A percentile compares a stretch with the other conserved stretches of the same genome.
These are phyloP conservation scores for Lemur catta DNA, from an alignment of 2,797 vertebrate genomes.

Conservation along the genomic window DNA sequence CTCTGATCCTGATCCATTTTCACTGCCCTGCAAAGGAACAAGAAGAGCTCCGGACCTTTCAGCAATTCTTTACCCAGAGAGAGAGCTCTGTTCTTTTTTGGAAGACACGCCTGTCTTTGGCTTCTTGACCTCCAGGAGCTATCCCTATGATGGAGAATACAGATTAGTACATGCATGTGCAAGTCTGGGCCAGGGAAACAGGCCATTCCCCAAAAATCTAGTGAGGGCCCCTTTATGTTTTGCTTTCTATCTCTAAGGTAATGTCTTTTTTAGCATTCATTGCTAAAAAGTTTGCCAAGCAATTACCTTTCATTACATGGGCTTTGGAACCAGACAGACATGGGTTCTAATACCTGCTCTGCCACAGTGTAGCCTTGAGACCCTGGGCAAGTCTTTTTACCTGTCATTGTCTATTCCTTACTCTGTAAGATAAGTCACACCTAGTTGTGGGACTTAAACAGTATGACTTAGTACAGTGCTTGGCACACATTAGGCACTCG, in stretches of 20 bases:
- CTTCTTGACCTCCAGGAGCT: background rate
- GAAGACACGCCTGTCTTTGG: conserved; percentile 3
- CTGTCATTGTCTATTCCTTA: background rate
- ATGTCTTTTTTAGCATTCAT: background rate
- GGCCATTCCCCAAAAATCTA: background rate
- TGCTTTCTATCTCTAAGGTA: background rate
- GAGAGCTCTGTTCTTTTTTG: background rate
- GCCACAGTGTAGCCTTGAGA: background rate
- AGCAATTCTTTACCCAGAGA: background rate
- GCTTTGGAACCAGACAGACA: background rate
- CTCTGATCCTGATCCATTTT: background rate
- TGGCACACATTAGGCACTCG: background rate
- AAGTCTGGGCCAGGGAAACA: background rate
- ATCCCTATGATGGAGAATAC: background rate
- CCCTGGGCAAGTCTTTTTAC: background rate
- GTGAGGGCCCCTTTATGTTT: background rate
- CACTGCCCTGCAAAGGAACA: background rate
- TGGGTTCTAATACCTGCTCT: conserved; percentile 9
- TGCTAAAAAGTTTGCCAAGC: background rate
- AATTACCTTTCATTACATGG: background rate
- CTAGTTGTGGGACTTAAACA: background rate
- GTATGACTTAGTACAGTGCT: background rate
- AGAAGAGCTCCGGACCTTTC: background rate
- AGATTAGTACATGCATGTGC: background rate
- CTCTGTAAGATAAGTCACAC: background rate